A percentile compares a stretch with the other conserved stretches of the same genome.
phyloP scores from a whole-genome alignment of 2,113 vertebrate species.

The Notothenia coriiceps region DNA sequence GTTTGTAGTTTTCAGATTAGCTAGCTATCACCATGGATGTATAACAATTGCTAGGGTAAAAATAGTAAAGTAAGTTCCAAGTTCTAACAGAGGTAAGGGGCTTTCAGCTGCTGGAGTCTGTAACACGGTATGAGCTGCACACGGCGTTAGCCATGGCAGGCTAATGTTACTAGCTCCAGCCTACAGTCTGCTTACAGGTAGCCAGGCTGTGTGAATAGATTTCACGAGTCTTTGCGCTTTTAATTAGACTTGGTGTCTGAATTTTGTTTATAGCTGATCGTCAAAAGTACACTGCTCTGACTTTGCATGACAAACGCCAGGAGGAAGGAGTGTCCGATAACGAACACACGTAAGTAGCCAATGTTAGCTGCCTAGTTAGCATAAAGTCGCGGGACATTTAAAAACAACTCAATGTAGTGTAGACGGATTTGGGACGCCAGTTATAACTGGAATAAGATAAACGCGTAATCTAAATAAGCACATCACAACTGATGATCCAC shows the following conservation, averaged over 20 bases:
- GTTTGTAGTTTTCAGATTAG: slow-evolving; percentile 62
- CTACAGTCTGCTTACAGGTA: background rate
- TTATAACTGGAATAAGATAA: background rate
- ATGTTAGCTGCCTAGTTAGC: slow-evolving; percentile 25
- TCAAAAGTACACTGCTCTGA: rapidly evolving
- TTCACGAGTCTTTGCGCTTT: background rate
- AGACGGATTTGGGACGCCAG: too few species aligned
- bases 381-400: slow-evolving; percentile 33
- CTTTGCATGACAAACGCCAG: rapidly evolving
- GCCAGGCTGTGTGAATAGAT: background rate
- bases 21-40: background rate
- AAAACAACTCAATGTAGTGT: slow-evolving; percentile 9
- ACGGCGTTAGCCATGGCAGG: background rate
- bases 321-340: slow-evolving; percentile 37
- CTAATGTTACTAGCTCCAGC: background rate
- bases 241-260: rapidly evolving
- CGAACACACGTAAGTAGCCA: background rate
- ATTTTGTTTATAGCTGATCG: rapidly evolving
- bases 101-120: background rate
- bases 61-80: background rate
- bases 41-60: background rate
- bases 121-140: background rate
- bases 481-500: background rate
- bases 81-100: slow-evolving; percentile 17
- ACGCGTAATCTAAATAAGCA: background rate